Base-by-base conservation (phyloP, 2,797 vertebrate species). In the Xenops minutus region DNA sequence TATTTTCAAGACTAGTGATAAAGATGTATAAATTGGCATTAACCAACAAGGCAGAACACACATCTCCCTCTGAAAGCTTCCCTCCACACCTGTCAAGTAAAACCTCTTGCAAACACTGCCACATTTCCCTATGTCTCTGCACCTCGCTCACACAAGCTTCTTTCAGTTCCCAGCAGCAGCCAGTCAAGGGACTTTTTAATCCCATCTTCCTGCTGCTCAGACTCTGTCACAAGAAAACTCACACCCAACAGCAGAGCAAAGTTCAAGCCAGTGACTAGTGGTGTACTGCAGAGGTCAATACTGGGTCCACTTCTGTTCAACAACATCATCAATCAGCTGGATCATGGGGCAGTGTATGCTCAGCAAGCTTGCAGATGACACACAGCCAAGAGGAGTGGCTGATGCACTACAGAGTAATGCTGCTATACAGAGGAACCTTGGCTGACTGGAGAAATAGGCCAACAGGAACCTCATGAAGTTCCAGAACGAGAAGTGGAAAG, bases 221-320 rank as follows among this genome's bases (percentile, higher is more conserved):
- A 74, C 13, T 22, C 39, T 22, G 32, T 13, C 72, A 46, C 14
- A 7, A 34, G 29, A 73, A 73, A 85, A 37, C 37, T 66, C n/a
- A 18, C 5, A 32, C 10, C 10, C 20, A 29, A 41, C n/a, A 49
- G 4, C 0, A 1, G 30, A 0, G 0, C 30, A 39, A 88, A 63
- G 54, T 13, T 14, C 5, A 64, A 61, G 49, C 27, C 63, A 69
- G 29, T 27, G 51, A 30, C 34, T 9, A 52, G 12, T 0, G 0
- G 20, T 7, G 18, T 39, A 71, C 22, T 34, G 15, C 72, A 79
- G 48, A 32, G 19, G 27, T 39, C 41, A 87, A 18, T 14, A 30
- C 34, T 8, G 30, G 41, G 16, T 49, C 26, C 26, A 26, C 32
- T 37, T 6, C n/a, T 49, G 4, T 29, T 52, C 55, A 63, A 3